A percentile compares a stretch with the other conserved stretches of the same genome.
Evolutionary conservation across 2,113 vertebrate species (phyloP).

Genomic region (Anoura caudifer): DNA sequence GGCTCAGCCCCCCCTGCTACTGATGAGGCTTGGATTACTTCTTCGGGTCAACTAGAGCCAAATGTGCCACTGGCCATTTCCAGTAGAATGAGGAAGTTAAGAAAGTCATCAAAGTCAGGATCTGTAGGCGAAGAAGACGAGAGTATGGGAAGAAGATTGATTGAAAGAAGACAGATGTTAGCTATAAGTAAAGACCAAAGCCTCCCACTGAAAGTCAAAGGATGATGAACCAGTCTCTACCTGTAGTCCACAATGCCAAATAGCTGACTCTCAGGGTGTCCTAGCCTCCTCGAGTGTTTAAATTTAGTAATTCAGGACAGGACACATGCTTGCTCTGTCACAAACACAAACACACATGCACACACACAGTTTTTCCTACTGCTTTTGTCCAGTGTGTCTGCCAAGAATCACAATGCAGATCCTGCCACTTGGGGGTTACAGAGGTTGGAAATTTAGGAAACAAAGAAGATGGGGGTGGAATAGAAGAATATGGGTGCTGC

Average conservation of each 20-base stretch:
- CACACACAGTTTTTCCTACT: neutral
- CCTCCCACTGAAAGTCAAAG: neutral
- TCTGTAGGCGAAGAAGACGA: neutral
- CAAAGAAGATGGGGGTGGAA: neutral
- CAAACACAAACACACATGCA: neutral
- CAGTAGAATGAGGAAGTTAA: neutral
- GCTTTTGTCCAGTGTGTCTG: neutral
- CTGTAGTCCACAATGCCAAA: neutral
- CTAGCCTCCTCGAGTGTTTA: neutral
- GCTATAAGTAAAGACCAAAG: neutral
- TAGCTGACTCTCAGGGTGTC: neutral
- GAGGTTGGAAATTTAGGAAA: neutral
- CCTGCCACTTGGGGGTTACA: neutral
- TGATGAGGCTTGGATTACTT: neutral
- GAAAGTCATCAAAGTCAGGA: neutral
- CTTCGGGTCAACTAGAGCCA: neutral
- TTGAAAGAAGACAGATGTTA: slow-evolving; percentile 1
- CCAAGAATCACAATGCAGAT: neutral
- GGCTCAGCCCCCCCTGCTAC: neutral
- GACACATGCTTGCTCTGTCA: neutral
- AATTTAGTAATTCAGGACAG: neutral
- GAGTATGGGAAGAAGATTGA: neutral
- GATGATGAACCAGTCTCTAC: neutral
- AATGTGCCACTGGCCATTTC: neutral
- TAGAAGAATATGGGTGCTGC: neutral